Evolutionary conservation across 2,797 vertebrate genomes (phyloP).

Genomic region (Bradypus variegatus): DNA sequence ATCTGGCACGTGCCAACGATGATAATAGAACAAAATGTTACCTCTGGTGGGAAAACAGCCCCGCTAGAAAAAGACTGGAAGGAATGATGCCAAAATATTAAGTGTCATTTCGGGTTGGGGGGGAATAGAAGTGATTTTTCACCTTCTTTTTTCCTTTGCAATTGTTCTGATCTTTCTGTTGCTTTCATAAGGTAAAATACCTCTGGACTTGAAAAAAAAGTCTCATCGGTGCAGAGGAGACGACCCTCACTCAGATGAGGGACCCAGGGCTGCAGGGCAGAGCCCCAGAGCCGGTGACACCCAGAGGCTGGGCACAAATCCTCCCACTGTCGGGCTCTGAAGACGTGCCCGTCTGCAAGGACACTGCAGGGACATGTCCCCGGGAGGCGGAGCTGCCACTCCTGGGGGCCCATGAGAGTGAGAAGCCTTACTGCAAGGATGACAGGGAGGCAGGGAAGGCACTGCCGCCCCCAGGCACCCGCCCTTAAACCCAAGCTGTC

Average conservation of each 20-base stretch:
- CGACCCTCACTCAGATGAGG: background rate
- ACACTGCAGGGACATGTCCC: background rate
- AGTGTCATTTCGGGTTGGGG: background rate
- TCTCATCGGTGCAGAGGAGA: background rate
- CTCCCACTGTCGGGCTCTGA: background rate
- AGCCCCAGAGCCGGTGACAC: background rate
- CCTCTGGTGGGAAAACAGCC: background rate
- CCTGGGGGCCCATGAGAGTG: background rate
- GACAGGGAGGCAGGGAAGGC: background rate
- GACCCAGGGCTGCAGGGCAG: background rate
- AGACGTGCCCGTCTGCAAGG: background rate
- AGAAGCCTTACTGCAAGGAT: no score
- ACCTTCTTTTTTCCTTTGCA: background rate
- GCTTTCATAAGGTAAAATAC: background rate
- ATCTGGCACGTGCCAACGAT: background rate
- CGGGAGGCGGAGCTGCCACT: background rate
- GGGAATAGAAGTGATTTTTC: background rate
- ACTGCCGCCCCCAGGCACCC: fast-evolving
- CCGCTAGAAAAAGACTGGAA: background rate
- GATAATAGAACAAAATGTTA: background rate
- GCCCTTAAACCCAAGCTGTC: background rate
- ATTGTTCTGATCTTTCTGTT: background rate
- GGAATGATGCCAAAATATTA: background rate
- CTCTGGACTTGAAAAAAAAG: background rate
- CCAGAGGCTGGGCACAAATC: background rate